Base-by-base conservation (phyloP, 2,888 invertebrate species). In the Herminia tarsipennalis region DNA sequence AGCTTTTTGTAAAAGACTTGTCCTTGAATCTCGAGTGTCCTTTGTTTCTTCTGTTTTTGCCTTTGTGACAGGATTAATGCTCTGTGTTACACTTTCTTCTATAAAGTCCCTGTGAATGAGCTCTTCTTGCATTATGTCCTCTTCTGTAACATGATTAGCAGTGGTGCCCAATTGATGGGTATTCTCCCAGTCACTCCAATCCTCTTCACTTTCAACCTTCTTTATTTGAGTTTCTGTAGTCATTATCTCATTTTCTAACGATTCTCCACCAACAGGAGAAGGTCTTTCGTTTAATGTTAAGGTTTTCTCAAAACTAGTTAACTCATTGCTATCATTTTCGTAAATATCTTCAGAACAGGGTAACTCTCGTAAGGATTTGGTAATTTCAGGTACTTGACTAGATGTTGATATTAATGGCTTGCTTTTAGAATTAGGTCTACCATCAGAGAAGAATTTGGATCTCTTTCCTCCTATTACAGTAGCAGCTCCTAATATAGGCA, bases 121-220 rank as follows among this genome's bases (percentile, higher is more conserved):
- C 5, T 56, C 47, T 16, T 56, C 46, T 28, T 30, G 13, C 39
- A 27, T 53, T 35, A 45, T 45, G 30, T 48, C 56, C 45, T 65
- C 57, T 37, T 51, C 38, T 22, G 51, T 27, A 9, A 59, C 50
- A 8, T 55, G 49, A 30, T 68, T 44, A 27, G 59, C 48, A 38
- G 58, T 57, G 25, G 61, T 44, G 21, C 22, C 70, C 22, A 78
- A 48, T 38, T 81, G 75, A 5, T 69, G 73, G 56, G 70, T 92
- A 41, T 93, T 94, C 4, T 96, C 96, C 97, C 97, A 97, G 76
- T 96, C 96, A 37, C 95, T 95, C 97, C 97, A 97, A 25, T 93
- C 93, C 43, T 94, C 95, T 68, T 95, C 94, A 62, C 95, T 95
- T 45, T 93, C 93, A 17, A 84, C 51, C 68, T 91, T 80, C 78